Base-by-base conservation (phyloP, 1,140 invertebrate genomes). In the Manduca sexta region DNA sequence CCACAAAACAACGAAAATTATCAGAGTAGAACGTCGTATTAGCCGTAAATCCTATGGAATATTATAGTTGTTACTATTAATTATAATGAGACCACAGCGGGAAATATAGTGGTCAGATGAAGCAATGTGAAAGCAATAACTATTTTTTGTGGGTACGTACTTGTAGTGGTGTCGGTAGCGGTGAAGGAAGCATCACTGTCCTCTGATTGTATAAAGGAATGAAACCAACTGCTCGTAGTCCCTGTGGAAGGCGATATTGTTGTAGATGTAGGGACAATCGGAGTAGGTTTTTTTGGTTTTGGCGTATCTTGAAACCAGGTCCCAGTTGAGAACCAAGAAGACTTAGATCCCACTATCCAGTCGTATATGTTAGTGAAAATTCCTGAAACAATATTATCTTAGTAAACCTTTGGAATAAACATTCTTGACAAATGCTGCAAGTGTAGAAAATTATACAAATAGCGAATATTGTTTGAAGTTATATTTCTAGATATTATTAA, bases 221-320 rank as follows among this genome's bases (percentile, higher is more conserved):
- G 68, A 51, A 85, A 87, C 85, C 85, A 87, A 55, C 58, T 73
- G 12, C 44, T 58, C 1, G 65, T 64, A 1, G 74, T 61, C 1
- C 73, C 62, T 2, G 73, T 66, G 0, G 69, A 51, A 0, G 74
- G 71, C 3, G 57, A 17, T 11, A 65, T 48, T 11, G 69, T 58
- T 0, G 68, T 74, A n/a, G 72, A 74, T 1, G 62, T 45, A 7
- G 52, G 65, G 17, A 56, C 45, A 7, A 49, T 45, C 0, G 53
- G 42, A 3, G 51, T 45, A 0, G 60, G 53, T 10, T 49, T 57
- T 30, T 68, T 73, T 13, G 62, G 44, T 16, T 17, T n/a, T 2
- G 55, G 57, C 3, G 53, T 38, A 8, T 75, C 69, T n/a, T 65
- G 49, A 33, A 76, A 78, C 77, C 75, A 80, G 5, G 49, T 56